A percentile compares a stretch with the other conserved stretches of the same genome.
phyloP scores from a whole-genome alignment of 2,113 vertebrate species.

The Hemiprocne comata region DNA sequence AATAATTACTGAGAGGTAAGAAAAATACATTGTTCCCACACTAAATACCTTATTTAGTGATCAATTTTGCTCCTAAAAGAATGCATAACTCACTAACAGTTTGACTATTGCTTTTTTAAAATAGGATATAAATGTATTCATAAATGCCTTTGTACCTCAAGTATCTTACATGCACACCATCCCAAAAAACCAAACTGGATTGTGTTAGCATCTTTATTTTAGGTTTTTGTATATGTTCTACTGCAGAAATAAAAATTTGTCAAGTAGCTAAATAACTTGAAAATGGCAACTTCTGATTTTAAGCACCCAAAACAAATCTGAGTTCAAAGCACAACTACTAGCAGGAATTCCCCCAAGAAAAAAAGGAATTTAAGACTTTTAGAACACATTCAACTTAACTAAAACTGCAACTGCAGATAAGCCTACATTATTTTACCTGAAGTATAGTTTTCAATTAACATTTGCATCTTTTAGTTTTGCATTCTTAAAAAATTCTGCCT shows the following conservation, averaged over 20 bases:
- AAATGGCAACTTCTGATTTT: not conserved
- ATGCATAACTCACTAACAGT: not conserved
- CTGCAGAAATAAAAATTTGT: not conserved
- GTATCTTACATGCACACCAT: not conserved
- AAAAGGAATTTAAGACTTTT: not conserved
- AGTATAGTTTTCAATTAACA: not conserved
- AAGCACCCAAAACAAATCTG: not conserved
- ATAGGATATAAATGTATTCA: not conserved
- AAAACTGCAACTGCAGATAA: not conserved
- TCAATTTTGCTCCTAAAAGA: not conserved
- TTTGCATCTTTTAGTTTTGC: not conserved
- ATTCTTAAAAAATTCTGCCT: not conserved
- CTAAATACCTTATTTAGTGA: not conserved
- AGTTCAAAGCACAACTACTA: not conserved
- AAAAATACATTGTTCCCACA: not conserved
- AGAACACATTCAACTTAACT: not conserved
- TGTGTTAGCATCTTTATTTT: not conserved
- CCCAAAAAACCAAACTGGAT: not conserved
- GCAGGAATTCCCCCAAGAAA: not conserved
- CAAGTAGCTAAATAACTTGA: not conserved
- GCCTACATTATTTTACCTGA: not conserved
- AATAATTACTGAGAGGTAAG: slow-evolving; percentile 10
- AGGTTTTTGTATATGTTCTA: not conserved
- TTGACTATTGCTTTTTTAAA: not conserved
- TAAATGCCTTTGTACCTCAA: not conserved